phyloP scores from a whole-genome alignment of 2,888 invertebrate genomes.

The Hypselothyrea guttata region DNA sequence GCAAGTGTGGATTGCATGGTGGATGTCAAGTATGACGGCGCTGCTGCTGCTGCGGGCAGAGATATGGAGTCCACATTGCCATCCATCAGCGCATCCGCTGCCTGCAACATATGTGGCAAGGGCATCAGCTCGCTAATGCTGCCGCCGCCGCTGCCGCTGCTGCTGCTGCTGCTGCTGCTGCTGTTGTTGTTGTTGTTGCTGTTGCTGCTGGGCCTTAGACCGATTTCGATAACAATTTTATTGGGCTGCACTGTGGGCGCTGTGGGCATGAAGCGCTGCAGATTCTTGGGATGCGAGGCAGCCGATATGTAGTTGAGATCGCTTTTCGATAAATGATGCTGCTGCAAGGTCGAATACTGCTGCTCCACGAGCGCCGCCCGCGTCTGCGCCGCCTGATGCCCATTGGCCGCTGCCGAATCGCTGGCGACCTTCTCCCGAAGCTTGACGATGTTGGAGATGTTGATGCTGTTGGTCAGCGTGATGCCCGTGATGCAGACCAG shows the following conservation, averaged over 20 bases:
- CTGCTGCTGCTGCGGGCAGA: conserved; percentile 71
- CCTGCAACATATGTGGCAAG: conserved; percentile 59
- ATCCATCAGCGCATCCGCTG: conserved; percentile 74
- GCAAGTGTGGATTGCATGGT: conserved; percentile 8
- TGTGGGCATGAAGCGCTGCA: conserved; percentile 64
- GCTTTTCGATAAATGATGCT: conserved; percentile 79
- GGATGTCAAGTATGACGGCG: neutral
- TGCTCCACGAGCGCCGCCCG: conserved; percentile 80
- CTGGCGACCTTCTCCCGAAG: conserved; percentile 81
- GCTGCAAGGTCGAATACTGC: conserved; percentile 79
- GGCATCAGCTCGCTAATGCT: conserved; percentile 29
- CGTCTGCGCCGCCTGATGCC: conserved; percentile 79
- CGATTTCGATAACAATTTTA: conserved; percentile 81
- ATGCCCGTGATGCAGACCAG: conserved; percentile 84
- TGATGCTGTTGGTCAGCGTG: conserved; percentile 82
- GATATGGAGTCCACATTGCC: conserved; percentile 81
- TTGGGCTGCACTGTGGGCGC: conserved; percentile 51
- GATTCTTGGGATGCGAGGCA: conserved; percentile 79
- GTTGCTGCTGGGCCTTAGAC: conserved; percentile 50
- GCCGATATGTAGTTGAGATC: conserved; percentile 80
- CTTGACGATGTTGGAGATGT: conserved; percentile 81
- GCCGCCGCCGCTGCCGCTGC: conserved; percentile 12
- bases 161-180: conserved; percentile 15
- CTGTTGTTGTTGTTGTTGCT: conserved; percentile 6
- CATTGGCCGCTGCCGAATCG: conserved; percentile 81